Evolutionary conservation across 2,113 vertebrate genomes (phyloP).

Genomic region (Rana temporaria): DNA sequence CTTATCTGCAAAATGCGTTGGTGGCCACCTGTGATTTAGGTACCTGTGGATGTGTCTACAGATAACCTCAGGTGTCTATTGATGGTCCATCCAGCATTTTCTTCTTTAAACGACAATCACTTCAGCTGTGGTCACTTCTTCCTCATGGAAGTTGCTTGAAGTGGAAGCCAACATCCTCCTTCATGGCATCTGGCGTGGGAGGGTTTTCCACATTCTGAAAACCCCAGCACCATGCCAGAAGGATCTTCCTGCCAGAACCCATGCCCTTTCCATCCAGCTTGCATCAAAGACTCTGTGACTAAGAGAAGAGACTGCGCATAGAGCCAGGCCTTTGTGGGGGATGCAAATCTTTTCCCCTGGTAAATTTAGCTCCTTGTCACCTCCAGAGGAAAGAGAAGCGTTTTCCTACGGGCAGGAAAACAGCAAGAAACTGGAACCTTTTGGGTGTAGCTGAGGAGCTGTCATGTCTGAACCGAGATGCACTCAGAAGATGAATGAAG

Average conservation of each 20-base stretch:
- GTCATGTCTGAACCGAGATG: slow-evolving; percentile 6
- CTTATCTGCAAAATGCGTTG: too few species aligned
- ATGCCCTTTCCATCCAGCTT: slow-evolving; percentile 35
- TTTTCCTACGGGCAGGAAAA: slow-evolving; percentile 6
- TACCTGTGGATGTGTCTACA: too few species aligned
- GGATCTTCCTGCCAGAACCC: slow-evolving; percentile 20
- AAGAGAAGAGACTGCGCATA: slow-evolving; percentile 31
- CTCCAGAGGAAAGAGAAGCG: slow-evolving; percentile 20
- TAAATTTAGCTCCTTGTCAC: slow-evolving; percentile 29
- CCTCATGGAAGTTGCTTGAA: slow-evolving; percentile 10
- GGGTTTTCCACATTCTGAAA: slow-evolving; percentile 27
- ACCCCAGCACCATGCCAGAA: slow-evolving; percentile 11
- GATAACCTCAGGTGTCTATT: too few species aligned
- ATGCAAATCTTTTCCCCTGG: slow-evolving; percentile 37
- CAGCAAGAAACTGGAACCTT: not conserved
- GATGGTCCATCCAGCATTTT: too few species aligned
- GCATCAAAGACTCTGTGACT: slow-evolving; percentile 48
- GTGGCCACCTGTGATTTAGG: too few species aligned
- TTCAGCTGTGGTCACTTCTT: slow-evolving; percentile 2
- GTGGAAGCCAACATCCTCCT: slow-evolving; percentile 1
- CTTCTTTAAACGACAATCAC: not conserved
- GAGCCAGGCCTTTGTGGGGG: not conserved
- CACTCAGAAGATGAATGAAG: too few species aligned
- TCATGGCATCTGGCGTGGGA: slow-evolving; percentile 29
- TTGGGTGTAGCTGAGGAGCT: slow-evolving; percentile 3